Percentiles rank a stretch among this genome's conserved stretches.
Evolutionary conservation across 2,888 invertebrate genomes (phyloP).

Genomic region (Tryphoninae sp.): DNA sequence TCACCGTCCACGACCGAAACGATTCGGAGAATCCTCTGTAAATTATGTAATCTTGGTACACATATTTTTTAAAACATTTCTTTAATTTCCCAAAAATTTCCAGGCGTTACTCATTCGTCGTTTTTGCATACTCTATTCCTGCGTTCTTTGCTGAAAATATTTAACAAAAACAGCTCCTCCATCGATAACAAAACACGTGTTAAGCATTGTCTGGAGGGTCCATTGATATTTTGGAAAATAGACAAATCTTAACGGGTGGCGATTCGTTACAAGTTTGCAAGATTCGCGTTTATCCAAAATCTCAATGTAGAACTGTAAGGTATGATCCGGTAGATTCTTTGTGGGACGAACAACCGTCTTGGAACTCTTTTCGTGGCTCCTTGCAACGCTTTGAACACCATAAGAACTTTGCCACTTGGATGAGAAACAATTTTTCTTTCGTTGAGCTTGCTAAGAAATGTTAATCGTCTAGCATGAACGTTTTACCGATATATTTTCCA

Average conservation of each 20-base stretch:
- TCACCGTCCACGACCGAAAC: slow-evolving; percentile 55
- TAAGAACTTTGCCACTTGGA: slow-evolving; percentile 64
- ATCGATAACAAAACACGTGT: neutral
- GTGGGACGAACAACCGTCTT: no score
- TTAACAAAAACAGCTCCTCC: neutral
- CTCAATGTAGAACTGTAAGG: no score
- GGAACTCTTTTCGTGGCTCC: slow-evolving; percentile 51
- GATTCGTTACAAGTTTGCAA: no score
- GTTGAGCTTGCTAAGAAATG: slow-evolving; percentile 66
- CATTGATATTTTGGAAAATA: no score
- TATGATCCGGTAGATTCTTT: no score
- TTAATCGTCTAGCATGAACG: slow-evolving; percentile 33
- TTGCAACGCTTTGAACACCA: slow-evolving; percentile 62
- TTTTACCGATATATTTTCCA: slow-evolving; percentile 4
- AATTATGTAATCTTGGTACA: neutral
- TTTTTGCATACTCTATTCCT: no score
- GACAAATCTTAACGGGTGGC: no score
- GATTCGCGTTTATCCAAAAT: no score
- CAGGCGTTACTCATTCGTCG: no score
- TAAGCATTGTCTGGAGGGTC: no score
- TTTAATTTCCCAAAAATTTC: no score
- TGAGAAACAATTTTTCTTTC: slow-evolving; percentile 58
- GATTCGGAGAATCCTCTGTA: slow-evolving; percentile 39
- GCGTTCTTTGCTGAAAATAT: neutral
- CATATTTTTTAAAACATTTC: no score